These are phyloP conservation scores for Pararge aegeria DNA, from an alignment of 1,140 invertebrate genomes.

Conservation along the genomic window DNA sequence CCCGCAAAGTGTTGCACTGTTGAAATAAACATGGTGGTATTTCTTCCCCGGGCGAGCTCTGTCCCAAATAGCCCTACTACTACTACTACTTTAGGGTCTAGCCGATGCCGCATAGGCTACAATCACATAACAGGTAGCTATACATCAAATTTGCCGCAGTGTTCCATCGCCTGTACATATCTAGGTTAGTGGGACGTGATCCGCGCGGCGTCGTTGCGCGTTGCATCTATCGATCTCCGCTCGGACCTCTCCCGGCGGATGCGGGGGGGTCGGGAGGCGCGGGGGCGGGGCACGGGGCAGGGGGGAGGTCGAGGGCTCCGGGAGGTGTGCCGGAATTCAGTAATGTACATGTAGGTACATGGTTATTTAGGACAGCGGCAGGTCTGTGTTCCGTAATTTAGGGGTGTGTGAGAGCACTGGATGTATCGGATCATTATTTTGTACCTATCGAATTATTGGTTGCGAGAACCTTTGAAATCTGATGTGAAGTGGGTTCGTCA, in stretches of 20 bases:
- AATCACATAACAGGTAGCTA: background rate
- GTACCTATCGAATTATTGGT: no score
- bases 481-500: no score
- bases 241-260: slow-evolving; percentile 4
- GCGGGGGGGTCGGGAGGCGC: background rate
- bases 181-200: slow-evolving; percentile 12
- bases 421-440: no score
- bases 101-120: background rate
- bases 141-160: background rate
- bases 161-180: background rate
- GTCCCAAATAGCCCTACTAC: no score
- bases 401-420: no score
- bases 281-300: background rate
- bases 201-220: slow-evolving; percentile 9
- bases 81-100: no score
- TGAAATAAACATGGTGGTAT: no score
- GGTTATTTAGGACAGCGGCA: background rate
- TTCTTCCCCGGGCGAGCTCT: no score
- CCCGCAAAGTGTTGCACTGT: no score
- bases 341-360: background rate
- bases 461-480: no score
- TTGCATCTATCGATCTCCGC: slow-evolving; percentile 15
- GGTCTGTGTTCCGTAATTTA: no score
- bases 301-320: background rate
- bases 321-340: background rate